phyloP scores from a whole-genome alignment of 2,888 invertebrate species.

The Eupithecia inturbata region DNA sequence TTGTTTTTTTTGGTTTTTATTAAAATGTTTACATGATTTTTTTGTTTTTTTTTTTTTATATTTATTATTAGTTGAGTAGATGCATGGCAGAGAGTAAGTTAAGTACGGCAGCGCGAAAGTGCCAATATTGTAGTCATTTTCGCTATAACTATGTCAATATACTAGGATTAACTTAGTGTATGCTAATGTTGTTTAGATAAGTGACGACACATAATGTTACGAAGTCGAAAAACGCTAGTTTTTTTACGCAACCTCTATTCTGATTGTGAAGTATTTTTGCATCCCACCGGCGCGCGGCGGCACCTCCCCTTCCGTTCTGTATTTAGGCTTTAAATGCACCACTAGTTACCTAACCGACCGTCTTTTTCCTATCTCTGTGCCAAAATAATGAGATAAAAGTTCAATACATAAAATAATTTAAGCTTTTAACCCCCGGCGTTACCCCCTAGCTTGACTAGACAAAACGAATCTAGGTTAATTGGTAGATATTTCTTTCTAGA shows the following conservation, averaged over 20 bases:
- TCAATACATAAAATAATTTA: conserved; percentile 30
- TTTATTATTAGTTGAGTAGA: conserved; percentile 40
- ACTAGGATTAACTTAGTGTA: conserved; percentile 39
- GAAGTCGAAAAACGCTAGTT: conserved; percentile 51
- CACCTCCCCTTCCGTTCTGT: conserved; percentile 79
- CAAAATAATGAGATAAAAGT: conserved; percentile 68
- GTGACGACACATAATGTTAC: conserved; percentile 36
- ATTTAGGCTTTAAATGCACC: conserved; percentile 77
- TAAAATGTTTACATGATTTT: conserved; percentile 74
- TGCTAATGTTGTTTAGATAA: conserved; percentile 37
- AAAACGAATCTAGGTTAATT: conserved; percentile 47
- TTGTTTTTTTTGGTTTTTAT: conserved; percentile 68
- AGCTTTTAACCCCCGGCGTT: conserved; percentile 11
- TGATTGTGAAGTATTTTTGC: conserved; percentile 70
- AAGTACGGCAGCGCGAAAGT: conserved; percentile 58
- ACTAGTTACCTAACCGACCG: conserved; percentile 59
- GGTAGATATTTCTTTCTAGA: conserved; percentile 61
- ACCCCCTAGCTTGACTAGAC: conserved; percentile 22
- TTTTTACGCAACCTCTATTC: conserved; percentile 63
- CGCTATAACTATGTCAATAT: conserved; percentile 71
- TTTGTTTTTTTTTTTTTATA: conserved; percentile 61
- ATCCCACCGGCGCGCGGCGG: conserved; percentile 70
- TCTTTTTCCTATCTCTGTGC: conserved; percentile 75
- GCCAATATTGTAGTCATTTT: conserved; percentile 65
- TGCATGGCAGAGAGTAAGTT: conserved; percentile 47